Evolutionary conservation across 2,797 vertebrate genomes (phyloP).

Genomic region (Carcharodon carcharias): DNA sequence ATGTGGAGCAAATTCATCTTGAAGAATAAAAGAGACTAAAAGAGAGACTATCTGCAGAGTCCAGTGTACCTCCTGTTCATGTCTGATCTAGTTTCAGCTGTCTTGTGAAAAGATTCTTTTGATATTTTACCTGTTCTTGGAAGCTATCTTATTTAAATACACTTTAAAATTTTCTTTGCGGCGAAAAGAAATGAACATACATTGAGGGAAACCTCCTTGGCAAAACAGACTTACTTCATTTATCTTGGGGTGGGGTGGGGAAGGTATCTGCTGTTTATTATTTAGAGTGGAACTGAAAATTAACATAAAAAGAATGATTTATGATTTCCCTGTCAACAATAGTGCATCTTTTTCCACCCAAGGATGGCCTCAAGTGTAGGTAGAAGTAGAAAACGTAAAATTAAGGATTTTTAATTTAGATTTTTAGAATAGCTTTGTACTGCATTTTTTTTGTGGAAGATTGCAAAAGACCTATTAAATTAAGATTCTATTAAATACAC

Average conservation of each 20-base stretch:
- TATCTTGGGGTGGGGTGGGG: background rate
- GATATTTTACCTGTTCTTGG: background rate
- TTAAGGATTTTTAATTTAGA: background rate
- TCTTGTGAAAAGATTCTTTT: background rate
- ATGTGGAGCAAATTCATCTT: constrained; percentile 14
- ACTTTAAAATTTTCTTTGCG: background rate
- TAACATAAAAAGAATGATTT: background rate
- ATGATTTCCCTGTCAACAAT: background rate
- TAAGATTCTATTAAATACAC: constrained; percentile 5
- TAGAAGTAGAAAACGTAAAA: background rate
- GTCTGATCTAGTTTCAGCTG: background rate
- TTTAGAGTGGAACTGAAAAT: background rate
- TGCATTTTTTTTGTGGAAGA: background rate
- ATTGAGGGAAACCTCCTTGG: background rate
- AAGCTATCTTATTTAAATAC: background rate
- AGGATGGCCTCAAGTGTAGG: background rate
- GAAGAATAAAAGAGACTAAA: background rate
- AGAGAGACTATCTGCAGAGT: background rate
- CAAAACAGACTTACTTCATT: background rate
- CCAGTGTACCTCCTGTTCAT: background rate
- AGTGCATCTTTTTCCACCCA: background rate
- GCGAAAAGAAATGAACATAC: background rate
- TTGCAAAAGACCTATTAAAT: background rate
- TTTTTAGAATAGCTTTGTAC: background rate
- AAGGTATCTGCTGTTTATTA: background rate